phyloP scores from a whole-genome alignment of 2,797 vertebrate genomes.

The Dryobates pubescens region DNA sequence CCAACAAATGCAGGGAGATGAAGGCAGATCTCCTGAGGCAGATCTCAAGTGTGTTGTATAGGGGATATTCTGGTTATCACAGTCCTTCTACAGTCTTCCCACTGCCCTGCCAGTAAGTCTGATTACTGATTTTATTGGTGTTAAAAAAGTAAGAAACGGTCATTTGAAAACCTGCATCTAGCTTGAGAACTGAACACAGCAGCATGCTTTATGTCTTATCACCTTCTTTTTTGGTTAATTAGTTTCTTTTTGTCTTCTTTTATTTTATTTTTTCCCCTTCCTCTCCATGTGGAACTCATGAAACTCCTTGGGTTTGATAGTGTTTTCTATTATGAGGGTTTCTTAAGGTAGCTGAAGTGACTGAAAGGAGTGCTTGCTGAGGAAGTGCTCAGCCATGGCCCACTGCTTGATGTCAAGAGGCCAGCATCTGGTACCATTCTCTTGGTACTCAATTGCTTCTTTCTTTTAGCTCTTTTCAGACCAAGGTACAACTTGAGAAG shows the following conservation, averaged over 20 bases:
- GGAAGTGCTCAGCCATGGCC: conserved; percentile 57
- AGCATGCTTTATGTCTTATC: conserved; percentile 7
- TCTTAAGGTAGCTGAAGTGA: conserved; percentile 7
- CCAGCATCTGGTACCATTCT: conserved; percentile 67
- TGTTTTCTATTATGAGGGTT: conserved; percentile 8
- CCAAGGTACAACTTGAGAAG: conserved; percentile 44
- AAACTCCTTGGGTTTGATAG: neutral
- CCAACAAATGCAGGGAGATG: neutral
- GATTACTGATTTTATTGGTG: neutral
- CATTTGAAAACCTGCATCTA: neutral
- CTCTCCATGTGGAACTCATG: neutral
- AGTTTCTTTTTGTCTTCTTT: neutral
- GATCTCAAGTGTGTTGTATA: neutral
- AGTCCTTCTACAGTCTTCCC: neutral
- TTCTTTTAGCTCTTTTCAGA: conserved; percentile 58
- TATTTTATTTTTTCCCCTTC: rapidly evolving
- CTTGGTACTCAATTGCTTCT: conserved; percentile 50
- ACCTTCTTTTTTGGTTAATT: conserved; percentile 16
- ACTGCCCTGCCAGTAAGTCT: neutral
- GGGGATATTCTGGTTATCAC: neutral
- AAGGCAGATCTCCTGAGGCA: neutral
- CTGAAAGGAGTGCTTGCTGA: conserved; percentile 27
- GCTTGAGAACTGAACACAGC: neutral
- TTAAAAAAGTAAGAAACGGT: neutral
- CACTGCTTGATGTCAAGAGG: conserved; percentile 63